Evolutionary conservation across 2,113 vertebrate species (phyloP), one percentile per base, ranked within the genome.

Genomic region (Machaerirhynchus nigripectus): DNA sequence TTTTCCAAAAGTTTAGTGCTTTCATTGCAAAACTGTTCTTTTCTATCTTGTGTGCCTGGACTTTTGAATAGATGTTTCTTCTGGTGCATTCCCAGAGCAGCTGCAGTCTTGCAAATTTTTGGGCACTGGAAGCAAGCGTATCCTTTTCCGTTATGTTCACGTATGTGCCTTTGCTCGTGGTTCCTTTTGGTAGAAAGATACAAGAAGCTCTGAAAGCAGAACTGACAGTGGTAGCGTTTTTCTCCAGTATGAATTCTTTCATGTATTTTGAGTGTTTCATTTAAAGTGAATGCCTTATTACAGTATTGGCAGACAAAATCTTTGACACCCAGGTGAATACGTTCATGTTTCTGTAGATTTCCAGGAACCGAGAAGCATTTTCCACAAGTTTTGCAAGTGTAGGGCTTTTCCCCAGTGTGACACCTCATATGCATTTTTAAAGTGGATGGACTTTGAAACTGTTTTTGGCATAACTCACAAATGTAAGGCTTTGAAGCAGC

Each of bases 101-200:
- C 97, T n/a, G 98, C 98, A 30, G 98, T 98, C 95, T 99, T 99
- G 87, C 98, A 98, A 73, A 98, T 98, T 93, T 99, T 98, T 74
- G 98, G 96, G 71, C 98, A 99, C 90, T 98, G 98, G 83, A 98
- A 98, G 94, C 98, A 99, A 81, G 97, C 97, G 0, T 97, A 98
- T 49, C 98, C 98, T 86, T 98, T 98, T 35, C 98, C 98, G 35
- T 97, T 97, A 11, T 97, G 98, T 80, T 98, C 97, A 49, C 97
- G 98, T 44, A 98, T 63, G 40, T 99, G 99, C 90, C 98, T 99
- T 97, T 99, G 99, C 96, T 99, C 99, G 1, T 99, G 99, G 95
- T 99, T 99, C 88, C 97, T 98, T 97, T 99, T 99, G 35, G 99
- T 99, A 95, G 99, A 98, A 46, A 99, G 99, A 81, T 99, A 99